Evolutionary conservation across 1,140 invertebrate genomes (phyloP).

Genomic region (Rhopalosiphum maidis): DNA sequence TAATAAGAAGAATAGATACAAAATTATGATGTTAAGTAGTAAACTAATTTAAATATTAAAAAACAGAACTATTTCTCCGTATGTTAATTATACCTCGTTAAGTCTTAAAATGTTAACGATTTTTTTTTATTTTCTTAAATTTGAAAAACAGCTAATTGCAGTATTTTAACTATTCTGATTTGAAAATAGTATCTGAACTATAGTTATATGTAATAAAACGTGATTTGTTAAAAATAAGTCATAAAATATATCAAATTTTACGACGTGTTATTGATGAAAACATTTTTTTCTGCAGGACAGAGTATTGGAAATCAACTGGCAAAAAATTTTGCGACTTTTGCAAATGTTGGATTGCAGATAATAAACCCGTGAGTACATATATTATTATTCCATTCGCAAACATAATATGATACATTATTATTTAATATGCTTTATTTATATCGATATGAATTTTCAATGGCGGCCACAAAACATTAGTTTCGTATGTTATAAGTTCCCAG

Average conservation of each 20-base stretch:
- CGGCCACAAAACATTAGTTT: neutral
- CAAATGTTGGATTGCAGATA: constrained; percentile 98
- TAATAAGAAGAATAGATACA: neutral
- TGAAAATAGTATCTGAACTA: neutral
- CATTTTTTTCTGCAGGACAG: constrained; percentile 74
- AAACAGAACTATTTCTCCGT: neutral
- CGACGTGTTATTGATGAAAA: constrained; percentile 29
- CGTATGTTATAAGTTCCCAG: neutral
- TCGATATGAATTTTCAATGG: neutral
- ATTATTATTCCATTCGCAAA: too few species aligned
- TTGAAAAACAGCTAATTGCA: neutral
- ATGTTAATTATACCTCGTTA: neutral
- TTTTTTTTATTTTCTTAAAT: neutral
- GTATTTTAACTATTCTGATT: neutral
- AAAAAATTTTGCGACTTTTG: constrained; percentile 97
- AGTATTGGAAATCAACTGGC: constrained; percentile 96
- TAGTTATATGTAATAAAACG: neutral
- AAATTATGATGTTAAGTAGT: neutral
- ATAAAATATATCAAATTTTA: constrained; percentile 18
- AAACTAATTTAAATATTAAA: neutral
- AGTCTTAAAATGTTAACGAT: neutral
- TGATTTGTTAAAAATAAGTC: neutral
- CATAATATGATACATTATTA: too few species aligned
- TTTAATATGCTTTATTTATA: neutral
- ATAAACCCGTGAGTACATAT: constrained; percentile 81